These are phyloP conservation scores for Dendrolimus kikuchii DNA, from an alignment of 1,140 invertebrate genomes.

Conservation along the genomic window DNA sequence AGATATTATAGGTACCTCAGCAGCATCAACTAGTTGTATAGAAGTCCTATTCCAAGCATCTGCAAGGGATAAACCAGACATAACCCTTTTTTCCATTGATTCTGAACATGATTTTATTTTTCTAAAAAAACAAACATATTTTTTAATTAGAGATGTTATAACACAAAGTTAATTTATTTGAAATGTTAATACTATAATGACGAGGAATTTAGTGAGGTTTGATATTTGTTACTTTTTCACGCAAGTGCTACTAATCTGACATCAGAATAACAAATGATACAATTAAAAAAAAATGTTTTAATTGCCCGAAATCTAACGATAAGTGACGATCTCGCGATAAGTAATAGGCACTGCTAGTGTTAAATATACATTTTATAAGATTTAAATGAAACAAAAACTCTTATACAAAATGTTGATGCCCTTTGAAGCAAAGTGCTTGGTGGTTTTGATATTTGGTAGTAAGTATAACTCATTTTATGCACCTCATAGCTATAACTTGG, in stretches of 20 bases:
- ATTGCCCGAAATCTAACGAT: neutral
- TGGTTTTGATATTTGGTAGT: neutral
- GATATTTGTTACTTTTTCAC: no score
- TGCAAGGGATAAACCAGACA: conserved; percentile 75
- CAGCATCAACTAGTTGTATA: conserved; percentile 82
- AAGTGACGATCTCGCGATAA: neutral
- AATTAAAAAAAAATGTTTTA: no score
- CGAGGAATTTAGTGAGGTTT: no score
- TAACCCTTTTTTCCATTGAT: conserved; percentile 76
- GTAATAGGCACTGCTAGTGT: neutral
- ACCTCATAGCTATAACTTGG: conserved; percentile 81
- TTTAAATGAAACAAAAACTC: no score
- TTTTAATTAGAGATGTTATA: no score
- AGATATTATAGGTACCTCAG: conserved; percentile 72
- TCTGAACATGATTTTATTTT: conserved; percentile 60
- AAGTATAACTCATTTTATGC: conserved; percentile 12
- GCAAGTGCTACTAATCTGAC: no score
- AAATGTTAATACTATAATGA: no score
- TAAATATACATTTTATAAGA: no score
- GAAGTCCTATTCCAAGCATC: conserved; percentile 90
- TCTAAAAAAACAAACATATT: conserved; percentile 20
- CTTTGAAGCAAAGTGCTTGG: no score
- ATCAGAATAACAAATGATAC: no score
- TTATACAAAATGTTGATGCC: no score
- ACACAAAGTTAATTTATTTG: no score